Base-by-base conservation (phyloP, 2,113 vertebrate species). In the Synodontis membranacea region DNA sequence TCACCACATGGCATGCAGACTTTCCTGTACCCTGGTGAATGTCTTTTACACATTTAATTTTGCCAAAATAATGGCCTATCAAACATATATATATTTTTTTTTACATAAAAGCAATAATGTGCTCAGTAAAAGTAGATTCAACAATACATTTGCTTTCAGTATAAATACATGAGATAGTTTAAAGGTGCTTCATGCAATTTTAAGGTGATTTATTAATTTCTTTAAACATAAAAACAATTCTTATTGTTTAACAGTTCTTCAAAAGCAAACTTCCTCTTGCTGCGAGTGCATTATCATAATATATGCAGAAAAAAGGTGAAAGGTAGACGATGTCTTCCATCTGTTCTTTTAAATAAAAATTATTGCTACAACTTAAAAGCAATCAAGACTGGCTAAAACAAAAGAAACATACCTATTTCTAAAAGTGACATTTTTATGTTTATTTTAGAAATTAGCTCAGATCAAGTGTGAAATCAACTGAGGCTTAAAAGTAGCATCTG, bases 381-480 rank as follows among this genome's bases (percentile, higher is more conserved):
- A 54, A 11, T 54, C 9, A 56, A 80, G 50, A 76, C 14, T 76
- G 44, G 42, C 44, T 75, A 75, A n/a, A 76, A 31, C 44, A 48
- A 50, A 78, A 52, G 14, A 78, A 78, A 78, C 5, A 19, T 1
- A 48, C 31, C n/a, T 80, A 37, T 80, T 34, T 31, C 17, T 7
- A 21, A 79, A 79, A 79, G 46, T 34, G 17, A 79, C 17, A 79
- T 3, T 54, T 76, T 31, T 60, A 44, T 23, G n/a, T 56, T 21
- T 15, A 28, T 37, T 48, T 78, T 25, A 8, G 11, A 85, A 62
- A 44, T 52, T 50, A 31, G 23, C 46, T n/a, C 46, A 68, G 60
- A 68, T 80, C n/a, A 66, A 64, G 46, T 84, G 83, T 56, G 44
- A 85, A 68, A 85, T 80, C 23, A 79, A 54, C 46, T 80, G 58